Base-by-base conservation (phyloP, 2,888 invertebrate genomes). In the Apamea epomidion region DNA sequence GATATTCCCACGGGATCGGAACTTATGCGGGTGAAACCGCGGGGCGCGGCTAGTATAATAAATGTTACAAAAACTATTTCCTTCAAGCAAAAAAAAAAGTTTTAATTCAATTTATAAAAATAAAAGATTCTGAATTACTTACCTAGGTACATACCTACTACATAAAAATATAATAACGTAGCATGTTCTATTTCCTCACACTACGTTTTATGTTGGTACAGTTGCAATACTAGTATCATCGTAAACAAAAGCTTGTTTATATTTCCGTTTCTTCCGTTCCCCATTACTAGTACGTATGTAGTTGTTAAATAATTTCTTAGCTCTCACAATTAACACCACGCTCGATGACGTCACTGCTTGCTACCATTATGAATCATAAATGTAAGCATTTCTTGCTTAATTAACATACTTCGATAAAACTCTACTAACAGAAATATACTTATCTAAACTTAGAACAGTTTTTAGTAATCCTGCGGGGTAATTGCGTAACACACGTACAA, bases 321-420 rank as follows among this genome's bases (percentile, higher is more conserved):
- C 88, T 86, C 86, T 85, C 80, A 81, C 84, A 91, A 87, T 90
- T 89, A 87, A 82, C 89, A 82, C 78, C 70, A 64, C 67, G 68
- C 70, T 25, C 45, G 72, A 83, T 91, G 91, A 91, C 91, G 91
- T 91, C 91, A 91, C 71, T 65, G 76, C 64, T 80, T 73, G 81
- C 74, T 82, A 84, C 84, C 45, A 83, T 88, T 81, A 89, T 91
- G 90, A 91, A 69, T 90, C 90, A 91, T 84, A 88, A 88, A 86
- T 83, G 86, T 85, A 83, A 84, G 82, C 87, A 84, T 88, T 91
- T 90, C 87, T 58, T 87, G 87, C 83, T 82, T 88, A 85, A 90
- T 90, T 90, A 90, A 91, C 87, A 85, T 75, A 88, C 87, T 86
- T 86, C 77, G 87, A 90, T 91, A 88, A 91, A 88, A 88, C 58